These are phyloP conservation scores for Urechis unicinctus DNA, from an alignment of 2,888 invertebrate species.

Conservation along the genomic window DNA sequence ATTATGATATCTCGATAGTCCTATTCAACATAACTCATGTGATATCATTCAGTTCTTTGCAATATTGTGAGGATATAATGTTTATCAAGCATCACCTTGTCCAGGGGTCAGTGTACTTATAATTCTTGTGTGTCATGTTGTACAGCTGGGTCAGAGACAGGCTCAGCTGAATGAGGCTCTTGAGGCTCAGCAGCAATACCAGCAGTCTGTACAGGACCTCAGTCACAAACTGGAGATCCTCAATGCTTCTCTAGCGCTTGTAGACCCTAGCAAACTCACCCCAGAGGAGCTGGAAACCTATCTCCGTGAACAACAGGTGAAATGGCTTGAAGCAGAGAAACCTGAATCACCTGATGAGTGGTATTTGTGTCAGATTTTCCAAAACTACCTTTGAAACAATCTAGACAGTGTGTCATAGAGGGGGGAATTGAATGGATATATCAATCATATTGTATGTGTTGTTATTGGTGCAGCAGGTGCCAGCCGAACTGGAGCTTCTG, in stretches of 20 bases:
- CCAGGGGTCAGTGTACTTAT: too few relatives aligned
- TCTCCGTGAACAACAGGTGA: background rate
- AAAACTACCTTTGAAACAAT: background rate
- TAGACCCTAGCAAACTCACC: background rate
- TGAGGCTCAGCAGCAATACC: conserved; percentile 61
- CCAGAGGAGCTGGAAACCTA: background rate
- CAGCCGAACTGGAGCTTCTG: conserved; percentile 32
- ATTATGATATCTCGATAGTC: too few relatives aligned
- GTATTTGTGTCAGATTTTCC: too few relatives aligned
- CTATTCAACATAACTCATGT: too few relatives aligned
- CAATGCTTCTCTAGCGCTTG: background rate
- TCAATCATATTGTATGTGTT: background rate
- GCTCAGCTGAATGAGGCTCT: conserved; percentile 16
- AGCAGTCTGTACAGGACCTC: conserved; percentile 60
- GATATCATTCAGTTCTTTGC: too few relatives aligned
- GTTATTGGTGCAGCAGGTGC: conserved; percentile 24
- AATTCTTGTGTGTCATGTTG: background rate
- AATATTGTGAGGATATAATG: too few relatives aligned
- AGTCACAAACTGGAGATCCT: background rate
- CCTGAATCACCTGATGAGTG: too few relatives aligned
- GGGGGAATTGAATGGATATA: background rate
- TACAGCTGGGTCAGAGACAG: background rate
- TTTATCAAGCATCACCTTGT: too few relatives aligned
- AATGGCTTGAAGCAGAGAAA: too few relatives aligned
- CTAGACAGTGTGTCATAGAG: background rate